phyloP scores from a whole-genome alignment of 2,113 vertebrate genomes.

The Platycercus adscitus region DNA sequence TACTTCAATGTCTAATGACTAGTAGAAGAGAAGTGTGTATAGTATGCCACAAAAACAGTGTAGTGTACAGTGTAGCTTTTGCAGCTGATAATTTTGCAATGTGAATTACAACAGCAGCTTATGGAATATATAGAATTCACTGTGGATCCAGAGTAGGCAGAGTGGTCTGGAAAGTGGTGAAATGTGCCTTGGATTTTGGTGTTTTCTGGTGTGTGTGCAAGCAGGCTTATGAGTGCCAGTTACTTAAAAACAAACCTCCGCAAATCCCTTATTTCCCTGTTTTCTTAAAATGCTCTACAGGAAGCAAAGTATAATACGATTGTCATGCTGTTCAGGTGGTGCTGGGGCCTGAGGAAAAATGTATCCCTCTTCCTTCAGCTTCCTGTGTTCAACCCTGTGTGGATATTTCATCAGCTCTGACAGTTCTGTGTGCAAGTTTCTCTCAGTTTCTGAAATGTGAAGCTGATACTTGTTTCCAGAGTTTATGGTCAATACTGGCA shows the following conservation, averaged over 20 bases:
- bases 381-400: background rate
- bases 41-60: background rate
- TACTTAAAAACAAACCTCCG: background rate
- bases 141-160: background rate
- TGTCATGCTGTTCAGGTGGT: background rate
- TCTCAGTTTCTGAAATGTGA: background rate
- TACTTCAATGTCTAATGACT: background rate
- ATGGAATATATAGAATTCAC: background rate
- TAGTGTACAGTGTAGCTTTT: background rate
- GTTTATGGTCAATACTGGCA: background rate
- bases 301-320: background rate
- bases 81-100: background rate
- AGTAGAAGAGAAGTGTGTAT: background rate
- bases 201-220: background rate
- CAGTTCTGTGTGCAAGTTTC: background rate
- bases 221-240: background rate
- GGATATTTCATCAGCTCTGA: background rate
- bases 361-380: background rate
- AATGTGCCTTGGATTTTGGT: background rate
- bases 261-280: background rate
- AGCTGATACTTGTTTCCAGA: background rate
- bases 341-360: background rate
- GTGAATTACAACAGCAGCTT: background rate
- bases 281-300: background rate
- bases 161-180: background rate